A percentile compares a stretch with the other conserved stretches of the same genome.
These are phyloP conservation scores for Hipparchia sbordonii DNA, from an alignment of 2,888 invertebrate genomes.

Conservation along the genomic window DNA sequence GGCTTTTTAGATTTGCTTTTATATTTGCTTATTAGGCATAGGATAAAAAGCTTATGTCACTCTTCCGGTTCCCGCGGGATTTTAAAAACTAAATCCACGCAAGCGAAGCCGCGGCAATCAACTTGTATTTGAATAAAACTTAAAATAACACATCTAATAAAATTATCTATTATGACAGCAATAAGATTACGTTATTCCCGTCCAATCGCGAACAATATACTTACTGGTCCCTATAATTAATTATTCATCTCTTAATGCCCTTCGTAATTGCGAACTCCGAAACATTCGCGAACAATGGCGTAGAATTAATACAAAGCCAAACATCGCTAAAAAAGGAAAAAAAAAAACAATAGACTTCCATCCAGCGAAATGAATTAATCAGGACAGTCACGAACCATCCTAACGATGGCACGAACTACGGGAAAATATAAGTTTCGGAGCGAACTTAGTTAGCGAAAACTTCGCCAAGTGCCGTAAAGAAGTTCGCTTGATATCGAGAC, in stretches of 20 bases:
- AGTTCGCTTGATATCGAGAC: conserved; percentile 47
- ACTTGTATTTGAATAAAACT: background rate
- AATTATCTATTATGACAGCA: conserved; percentile 1
- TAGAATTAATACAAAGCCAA: conserved; percentile 41
- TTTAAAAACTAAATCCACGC: too few relatives aligned
- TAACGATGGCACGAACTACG: conserved; percentile 71
- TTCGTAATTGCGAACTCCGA: conserved; percentile 26
- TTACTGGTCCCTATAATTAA: conserved; percentile 15
- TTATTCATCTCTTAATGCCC: conserved; percentile 35
- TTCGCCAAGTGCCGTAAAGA: conserved; percentile 44
- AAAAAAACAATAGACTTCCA: conserved; percentile 55
- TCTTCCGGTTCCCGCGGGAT: too few relatives aligned
- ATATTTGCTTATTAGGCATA: too few relatives aligned
- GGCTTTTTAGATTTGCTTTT: too few relatives aligned
- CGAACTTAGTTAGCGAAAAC: conserved; percentile 57
- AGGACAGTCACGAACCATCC: conserved; percentile 70
- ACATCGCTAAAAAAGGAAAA: conserved; percentile 39
- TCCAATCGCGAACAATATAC: conserved; percentile 19
- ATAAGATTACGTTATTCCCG: conserved; percentile 9
- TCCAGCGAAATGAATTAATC: conserved; percentile 69
- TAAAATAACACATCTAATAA: conserved; percentile 2
- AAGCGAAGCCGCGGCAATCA: too few relatives aligned
- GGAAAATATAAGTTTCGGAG: conserved; percentile 61
- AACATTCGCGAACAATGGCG: conserved; percentile 37
- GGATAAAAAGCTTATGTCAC: too few relatives aligned